A percentile compares a stretch with the other conserved stretches of the same genome.
phyloP scores from a whole-genome alignment of 2,113 vertebrate species.

The Bostrychus sinensis region DNA sequence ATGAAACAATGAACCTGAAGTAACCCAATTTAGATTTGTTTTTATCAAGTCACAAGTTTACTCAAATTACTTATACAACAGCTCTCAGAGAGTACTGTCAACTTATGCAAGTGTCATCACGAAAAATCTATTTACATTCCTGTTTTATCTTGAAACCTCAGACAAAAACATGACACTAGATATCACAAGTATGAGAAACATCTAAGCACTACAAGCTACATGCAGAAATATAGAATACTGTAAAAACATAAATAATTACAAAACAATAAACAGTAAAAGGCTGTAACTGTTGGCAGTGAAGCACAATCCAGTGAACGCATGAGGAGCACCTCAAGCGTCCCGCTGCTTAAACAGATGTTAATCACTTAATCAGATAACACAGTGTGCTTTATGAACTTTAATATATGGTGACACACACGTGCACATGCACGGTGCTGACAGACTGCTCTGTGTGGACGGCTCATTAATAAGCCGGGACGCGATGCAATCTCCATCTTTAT shows the following conservation, averaged over 20 bases:
- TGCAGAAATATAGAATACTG: not conserved
- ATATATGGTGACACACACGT: conserved; percentile 59
- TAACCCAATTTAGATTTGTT: too few relatives aligned
- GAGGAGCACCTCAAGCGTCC: conserved; percentile 48
- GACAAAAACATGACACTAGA: too few relatives aligned
- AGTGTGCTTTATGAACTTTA: conserved; percentile 72
- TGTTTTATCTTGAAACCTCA: too few relatives aligned
- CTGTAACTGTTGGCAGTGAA: not conserved
- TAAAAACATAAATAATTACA: not conserved
- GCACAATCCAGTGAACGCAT: conserved; percentile 31
- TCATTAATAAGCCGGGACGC: conserved; percentile 75
- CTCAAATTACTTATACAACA: too few relatives aligned
- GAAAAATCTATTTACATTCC: too few relatives aligned
- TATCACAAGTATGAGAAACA: too few relatives aligned
- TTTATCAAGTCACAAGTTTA: too few relatives aligned
- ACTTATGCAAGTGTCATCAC: too few relatives aligned
- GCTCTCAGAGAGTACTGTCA: too few relatives aligned
- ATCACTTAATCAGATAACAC: conserved; percentile 74
- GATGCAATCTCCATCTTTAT: conserved; percentile 81
- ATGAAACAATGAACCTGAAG: too few relatives aligned
- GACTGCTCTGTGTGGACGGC: conserved; percentile 56
- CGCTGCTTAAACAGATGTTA: conserved; percentile 72
- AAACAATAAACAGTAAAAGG: not conserved
- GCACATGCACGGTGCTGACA: conserved; percentile 62
- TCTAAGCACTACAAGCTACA: not conserved